Evolutionary conservation across 2,888 invertebrate genomes (phyloP), one percentile per base, ranked within the genome.

Genomic region (Epirrhoe alternata): DNA sequence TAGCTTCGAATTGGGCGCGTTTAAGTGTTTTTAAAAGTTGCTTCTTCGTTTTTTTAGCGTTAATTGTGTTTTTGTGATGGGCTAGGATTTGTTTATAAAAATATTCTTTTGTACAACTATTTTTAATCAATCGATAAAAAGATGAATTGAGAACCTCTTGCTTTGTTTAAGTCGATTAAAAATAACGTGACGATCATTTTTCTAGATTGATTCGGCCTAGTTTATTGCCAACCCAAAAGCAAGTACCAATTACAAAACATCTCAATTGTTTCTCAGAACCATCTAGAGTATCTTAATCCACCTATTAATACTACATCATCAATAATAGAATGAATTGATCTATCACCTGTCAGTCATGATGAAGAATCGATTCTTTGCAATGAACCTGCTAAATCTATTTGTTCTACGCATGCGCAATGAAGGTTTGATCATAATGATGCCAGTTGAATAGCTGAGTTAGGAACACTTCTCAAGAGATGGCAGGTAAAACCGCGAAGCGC

Each of bases 321-420:
- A 68, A 73, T 72, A 66, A 63, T 52, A 16, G 35, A 47, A 55
- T 65, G 64, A 72, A 77, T 77, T 70, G 77, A 77, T 73, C 77
- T 74, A 79, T 79, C 78, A 75, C 45, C 61, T 73, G 78, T 76
- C 78, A 74, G 73, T 78, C 77, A 71, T 61, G n/a, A 57, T 75
- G 73, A 75, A 54, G 69, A 61, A 76, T 73, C 12, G 53, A 35
- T 14, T 33, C 49, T 57, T 66, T 60, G 60, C 45, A 8, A 47
- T 63, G 61, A 30, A 54, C 50, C 57, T 63, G 63, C 42, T 66
- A 57, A 66, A 60, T 60, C 60, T 57, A 57, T 68, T 61, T 68
- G 60, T 67, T 61, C 17, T 59, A 45, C 56, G 61, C 57, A 50
- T 50, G 31, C 17, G 33, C 47, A 6, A 31, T 53, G 17, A 57